A percentile compares a stretch with the other conserved stretches of the same genome.
Evolutionary conservation across 2,113 vertebrate species (phyloP).

Genomic region (Phylloscopus trochilus): DNA sequence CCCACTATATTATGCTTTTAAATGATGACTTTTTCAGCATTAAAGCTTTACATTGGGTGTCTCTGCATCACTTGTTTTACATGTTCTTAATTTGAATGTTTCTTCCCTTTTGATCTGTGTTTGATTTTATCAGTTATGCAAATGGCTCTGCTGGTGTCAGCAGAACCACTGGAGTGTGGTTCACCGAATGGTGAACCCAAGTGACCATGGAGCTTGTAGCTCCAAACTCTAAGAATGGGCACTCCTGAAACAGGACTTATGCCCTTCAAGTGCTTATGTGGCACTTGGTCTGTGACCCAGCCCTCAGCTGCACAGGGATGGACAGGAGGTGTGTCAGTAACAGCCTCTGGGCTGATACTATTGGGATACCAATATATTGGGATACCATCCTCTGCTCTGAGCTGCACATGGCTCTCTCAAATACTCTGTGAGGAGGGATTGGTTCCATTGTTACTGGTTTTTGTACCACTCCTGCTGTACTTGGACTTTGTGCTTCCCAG

Average conservation of each 20-base stretch:
- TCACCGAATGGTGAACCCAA: not conserved
- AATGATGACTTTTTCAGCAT: not conserved
- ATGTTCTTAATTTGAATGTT: not conserved
- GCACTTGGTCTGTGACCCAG: not conserved
- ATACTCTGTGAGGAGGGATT: not conserved
- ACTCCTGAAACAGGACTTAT: not conserved
- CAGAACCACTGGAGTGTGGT: not conserved
- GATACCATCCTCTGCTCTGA: not conserved
- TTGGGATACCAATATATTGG: not conserved
- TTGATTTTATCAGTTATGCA: not conserved
- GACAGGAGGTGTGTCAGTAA: not conserved
- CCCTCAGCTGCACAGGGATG: not conserved
- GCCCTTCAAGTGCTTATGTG: not conserved
- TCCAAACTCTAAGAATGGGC: not conserved
- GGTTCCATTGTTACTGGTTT: not conserved
- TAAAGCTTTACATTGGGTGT: not conserved
- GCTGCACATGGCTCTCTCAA: not conserved
- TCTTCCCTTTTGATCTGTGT: not conserved
- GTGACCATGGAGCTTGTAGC: not conserved
- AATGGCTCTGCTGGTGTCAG: not conserved
- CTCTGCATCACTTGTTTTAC: not conserved
- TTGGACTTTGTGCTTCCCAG: not conserved
- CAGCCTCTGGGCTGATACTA: not conserved
- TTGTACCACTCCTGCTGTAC: not conserved
- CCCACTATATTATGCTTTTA: not conserved